These are phyloP conservation scores for Cantharis lateralis DNA, from an alignment of 2,888 invertebrate genomes.

Conservation along the genomic window DNA sequence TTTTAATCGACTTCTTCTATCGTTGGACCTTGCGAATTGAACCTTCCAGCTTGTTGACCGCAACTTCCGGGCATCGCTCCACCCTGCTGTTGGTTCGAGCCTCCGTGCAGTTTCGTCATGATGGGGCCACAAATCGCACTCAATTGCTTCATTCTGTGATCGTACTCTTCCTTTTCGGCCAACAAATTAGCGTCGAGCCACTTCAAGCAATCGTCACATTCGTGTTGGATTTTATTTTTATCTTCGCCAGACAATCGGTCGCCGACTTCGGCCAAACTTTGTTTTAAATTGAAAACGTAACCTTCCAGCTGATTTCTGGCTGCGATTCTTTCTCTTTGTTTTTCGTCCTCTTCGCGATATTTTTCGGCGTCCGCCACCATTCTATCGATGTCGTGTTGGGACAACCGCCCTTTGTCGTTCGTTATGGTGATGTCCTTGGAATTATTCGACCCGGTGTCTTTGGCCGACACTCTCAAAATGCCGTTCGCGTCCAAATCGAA, in stretches of 20 bases:
- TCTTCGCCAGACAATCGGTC: slow-evolving; percentile 66
- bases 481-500: slow-evolving; percentile 78
- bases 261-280: slow-evolving; percentile 65
- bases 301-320: slow-evolving; percentile 72
- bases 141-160: slow-evolving; percentile 61
- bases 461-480: slow-evolving; percentile 65
- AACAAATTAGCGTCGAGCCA: slow-evolving; percentile 70
- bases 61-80: slow-evolving; percentile 33
- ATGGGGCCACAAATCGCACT: slow-evolving; percentile 56
- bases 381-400: slow-evolving; percentile 80
- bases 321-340: slow-evolving; percentile 66
- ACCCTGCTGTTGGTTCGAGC: slow-evolving; percentile 39
- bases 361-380: slow-evolving; percentile 77
- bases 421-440: slow-evolving; percentile 59
- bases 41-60: slow-evolving; percentile 40
- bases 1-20: slow-evolving; percentile 42
- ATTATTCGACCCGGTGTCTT: slow-evolving; percentile 65
- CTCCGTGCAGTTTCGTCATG: slow-evolving; percentile 62
- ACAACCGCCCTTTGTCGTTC: slow-evolving; percentile 71
- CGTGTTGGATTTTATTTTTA: slow-evolving; percentile 54
- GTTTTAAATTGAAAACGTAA: slow-evolving; percentile 69
- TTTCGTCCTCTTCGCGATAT: slow-evolving; percentile 73
- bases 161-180: slow-evolving; percentile 68
- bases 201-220: slow-evolving; percentile 59
- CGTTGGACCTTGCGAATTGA: slow-evolving; percentile 37